Percentiles rank a stretch among this genome's conserved stretches.
Conservation (phyloP, 1,140 invertebrate genomes). For the Tribolium madens region DNA sequence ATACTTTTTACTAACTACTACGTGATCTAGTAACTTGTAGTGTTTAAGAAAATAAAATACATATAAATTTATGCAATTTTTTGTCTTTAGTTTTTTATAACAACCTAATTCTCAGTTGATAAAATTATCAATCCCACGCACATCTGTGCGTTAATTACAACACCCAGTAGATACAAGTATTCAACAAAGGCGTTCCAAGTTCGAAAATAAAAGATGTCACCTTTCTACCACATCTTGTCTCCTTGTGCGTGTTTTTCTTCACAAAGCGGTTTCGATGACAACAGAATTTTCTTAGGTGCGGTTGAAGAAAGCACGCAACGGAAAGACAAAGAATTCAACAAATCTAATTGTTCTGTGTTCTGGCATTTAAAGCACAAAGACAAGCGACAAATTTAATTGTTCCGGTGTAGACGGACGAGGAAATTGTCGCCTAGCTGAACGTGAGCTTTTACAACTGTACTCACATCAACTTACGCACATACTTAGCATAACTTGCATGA, state of each 20-base stretch:
- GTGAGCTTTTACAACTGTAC: conserved; percentile 12
- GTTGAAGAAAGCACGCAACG: conserved; percentile 29
- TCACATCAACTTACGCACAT: conserved; percentile 2
- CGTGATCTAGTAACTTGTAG: background rate
- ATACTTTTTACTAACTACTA: no score
- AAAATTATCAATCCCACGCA: background rate
- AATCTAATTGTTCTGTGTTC: conserved; percentile 43
- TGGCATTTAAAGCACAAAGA: conserved; percentile 42
- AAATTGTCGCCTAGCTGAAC: conserved; percentile 27
- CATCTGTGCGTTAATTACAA: background rate
- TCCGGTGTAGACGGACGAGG: conserved; percentile 40
- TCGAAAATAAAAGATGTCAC: conserved; percentile 24
- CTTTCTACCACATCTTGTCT: background rate
- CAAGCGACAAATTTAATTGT: conserved; percentile 46
- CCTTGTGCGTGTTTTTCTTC: conserved; percentile 27
- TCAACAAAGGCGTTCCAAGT: background rate
- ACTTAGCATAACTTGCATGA: background rate
- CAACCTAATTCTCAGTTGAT: background rate
- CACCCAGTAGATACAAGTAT: background rate
- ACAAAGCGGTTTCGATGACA: conserved; percentile 21
- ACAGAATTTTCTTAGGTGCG: conserved; percentile 31
- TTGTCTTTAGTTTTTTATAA: background rate
- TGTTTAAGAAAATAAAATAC: background rate
- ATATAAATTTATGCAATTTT: background rate
- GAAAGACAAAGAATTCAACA: conserved; percentile 39